Conservation (phyloP, 2,888 invertebrate genomes). For the Ferdinandea cuprea region DNA sequence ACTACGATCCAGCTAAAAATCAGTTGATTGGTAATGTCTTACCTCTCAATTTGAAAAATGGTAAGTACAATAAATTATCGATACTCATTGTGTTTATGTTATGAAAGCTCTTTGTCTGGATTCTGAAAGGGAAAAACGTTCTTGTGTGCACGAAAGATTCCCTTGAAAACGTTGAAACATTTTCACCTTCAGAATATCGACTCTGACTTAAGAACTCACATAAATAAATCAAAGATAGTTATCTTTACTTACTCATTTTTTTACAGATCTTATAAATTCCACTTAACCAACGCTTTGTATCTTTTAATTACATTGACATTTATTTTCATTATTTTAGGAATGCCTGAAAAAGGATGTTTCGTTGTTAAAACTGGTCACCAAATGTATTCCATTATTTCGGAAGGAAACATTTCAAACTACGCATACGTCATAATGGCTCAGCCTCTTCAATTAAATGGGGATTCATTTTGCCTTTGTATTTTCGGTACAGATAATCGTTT, state of each 20-base stretch:
- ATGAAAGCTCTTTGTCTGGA: neutral
- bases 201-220: no score
- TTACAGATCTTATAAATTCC: no score
- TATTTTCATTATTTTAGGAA: conserved; percentile 9
- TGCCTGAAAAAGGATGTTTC: conserved; percentile 9
- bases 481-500: conserved; percentile 17
- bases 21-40: conserved; percentile 5
- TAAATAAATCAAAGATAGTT: no score
- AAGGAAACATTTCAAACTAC: conserved; percentile 9
- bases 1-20: neutral
- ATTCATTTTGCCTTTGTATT: conserved; percentile 13
- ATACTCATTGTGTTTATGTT: conserved; percentile 1
- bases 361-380: conserved; percentile 4
- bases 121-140: neutral
- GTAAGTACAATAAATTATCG: neutral
- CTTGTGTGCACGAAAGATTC: no score
- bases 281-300: no score
- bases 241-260: no score
- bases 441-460: conserved; percentile 3
- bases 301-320: no score
- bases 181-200: no score
- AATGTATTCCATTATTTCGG: conserved; percentile 9
- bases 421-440: conserved; percentile 5
- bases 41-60: conserved; percentile 1
- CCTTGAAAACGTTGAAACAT: neutral